Conservation (phyloP, 2,888 invertebrate species). For the Ethmia dodecea region DNA sequence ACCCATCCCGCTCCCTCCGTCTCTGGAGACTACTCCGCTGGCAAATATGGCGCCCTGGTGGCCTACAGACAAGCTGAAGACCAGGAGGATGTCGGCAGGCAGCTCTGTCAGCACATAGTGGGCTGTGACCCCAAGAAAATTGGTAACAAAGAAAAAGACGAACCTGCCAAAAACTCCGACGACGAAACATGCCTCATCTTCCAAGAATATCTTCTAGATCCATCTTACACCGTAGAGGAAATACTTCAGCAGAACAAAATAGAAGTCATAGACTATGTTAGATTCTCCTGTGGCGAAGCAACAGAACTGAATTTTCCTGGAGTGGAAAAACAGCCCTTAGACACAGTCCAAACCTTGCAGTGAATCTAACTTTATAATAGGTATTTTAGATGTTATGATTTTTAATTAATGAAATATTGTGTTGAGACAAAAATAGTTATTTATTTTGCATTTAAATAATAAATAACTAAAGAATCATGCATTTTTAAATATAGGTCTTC, state of each 20-base stretch:
- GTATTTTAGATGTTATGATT: conserved; percentile 5
- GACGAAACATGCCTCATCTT: conserved; percentile 89
- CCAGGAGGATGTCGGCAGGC: conserved; percentile 78
- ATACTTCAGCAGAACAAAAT: conserved; percentile 81
- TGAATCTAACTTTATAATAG: conserved; percentile 46
- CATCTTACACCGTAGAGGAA: conserved; percentile 84
- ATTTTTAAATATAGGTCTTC: neutral
- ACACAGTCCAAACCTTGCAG: conserved; percentile 80
- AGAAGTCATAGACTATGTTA: conserved; percentile 86
- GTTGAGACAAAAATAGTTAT: conserved; percentile 6
- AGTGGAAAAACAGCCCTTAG: conserved; percentile 72
- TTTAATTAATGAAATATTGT: conserved; percentile 10
- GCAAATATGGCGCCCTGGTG: conserved; percentile 91
- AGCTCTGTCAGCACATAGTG: conserved; percentile 95
- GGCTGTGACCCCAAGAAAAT: conserved; percentile 90
- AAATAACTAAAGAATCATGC: conserved; percentile 1
- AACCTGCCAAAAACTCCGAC: conserved; percentile 80
- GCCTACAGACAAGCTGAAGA: conserved; percentile 78
- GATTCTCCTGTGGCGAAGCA: conserved; percentile 92
- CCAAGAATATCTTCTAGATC: conserved; percentile 92
- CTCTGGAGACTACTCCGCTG: conserved; percentile 76
- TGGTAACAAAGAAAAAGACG: conserved; percentile 80
- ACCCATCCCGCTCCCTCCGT: conserved; percentile 85
- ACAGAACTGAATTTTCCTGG: conserved; percentile 54
- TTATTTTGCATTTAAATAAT: conserved; percentile 30